A percentile compares a stretch with the other conserved stretches of the same genome.
phyloP scores from a whole-genome alignment of 1,140 invertebrate species.

The Caerostris extrusa region DNA sequence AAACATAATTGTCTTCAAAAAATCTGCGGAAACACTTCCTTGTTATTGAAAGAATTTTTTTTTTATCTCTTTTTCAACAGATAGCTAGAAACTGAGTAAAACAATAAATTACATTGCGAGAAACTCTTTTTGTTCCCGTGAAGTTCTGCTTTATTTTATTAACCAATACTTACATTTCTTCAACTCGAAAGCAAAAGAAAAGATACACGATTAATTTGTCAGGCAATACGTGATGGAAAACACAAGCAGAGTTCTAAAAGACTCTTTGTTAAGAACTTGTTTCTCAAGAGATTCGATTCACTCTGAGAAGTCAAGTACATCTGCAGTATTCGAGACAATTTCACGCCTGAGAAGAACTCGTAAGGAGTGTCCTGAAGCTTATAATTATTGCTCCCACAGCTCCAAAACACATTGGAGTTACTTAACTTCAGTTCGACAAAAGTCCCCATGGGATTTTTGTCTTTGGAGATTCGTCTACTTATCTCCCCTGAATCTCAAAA shows the following conservation, averaged over 20 bases:
- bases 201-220: slow-evolving; percentile 7
- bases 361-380: slow-evolving; percentile 27
- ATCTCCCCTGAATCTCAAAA: background rate
- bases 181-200: background rate
- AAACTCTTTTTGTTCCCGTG: too few relatives aligned
- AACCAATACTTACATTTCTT: slow-evolving; percentile 8
- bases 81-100: too few relatives aligned
- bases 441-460: background rate
- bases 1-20: too few relatives aligned
- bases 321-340: slow-evolving; percentile 32
- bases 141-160: background rate
- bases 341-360: background rate
- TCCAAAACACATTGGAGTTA: slow-evolving; percentile 23
- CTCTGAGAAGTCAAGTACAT: slow-evolving; percentile 17
- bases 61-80: too few relatives aligned
- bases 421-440: slow-evolving; percentile 17
- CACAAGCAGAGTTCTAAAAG: slow-evolving; percentile 6
- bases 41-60: too few relatives aligned
- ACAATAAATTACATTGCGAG: too few relatives aligned
- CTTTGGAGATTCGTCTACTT: background rate
- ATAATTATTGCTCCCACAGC: slow-evolving; percentile 32
- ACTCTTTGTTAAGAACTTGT: slow-evolving; percentile 36
- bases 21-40: too few relatives aligned
- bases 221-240: slow-evolving; percentile 16
- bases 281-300: slow-evolving; percentile 25